phyloP scores from a whole-genome alignment of 2,113 vertebrate species.

The Geococcyx californianus region DNA sequence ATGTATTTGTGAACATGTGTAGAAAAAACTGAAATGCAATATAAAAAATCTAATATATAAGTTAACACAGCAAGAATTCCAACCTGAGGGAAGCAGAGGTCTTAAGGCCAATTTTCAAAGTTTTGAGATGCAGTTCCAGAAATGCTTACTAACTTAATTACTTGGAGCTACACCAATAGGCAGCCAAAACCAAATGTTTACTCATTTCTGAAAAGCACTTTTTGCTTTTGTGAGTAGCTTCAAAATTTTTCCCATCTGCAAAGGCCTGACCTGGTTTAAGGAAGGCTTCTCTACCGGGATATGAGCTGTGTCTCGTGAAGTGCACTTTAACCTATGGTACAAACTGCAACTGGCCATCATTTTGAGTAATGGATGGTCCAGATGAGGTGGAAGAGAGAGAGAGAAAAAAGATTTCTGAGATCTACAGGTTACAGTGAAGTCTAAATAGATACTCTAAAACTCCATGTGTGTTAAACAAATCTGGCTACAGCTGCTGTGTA shows the following conservation, averaged over 20 bases:
- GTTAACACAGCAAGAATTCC: neutral
- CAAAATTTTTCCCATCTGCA: neutral
- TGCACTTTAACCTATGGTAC: neutral
- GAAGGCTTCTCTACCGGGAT: neutral
- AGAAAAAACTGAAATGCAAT: neutral
- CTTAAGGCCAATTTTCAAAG: neutral
- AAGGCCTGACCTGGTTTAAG: neutral
- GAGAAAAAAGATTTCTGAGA: neutral
- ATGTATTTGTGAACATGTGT: rapidly evolving
- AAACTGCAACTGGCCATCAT: neutral
- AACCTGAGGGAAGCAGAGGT: neutral
- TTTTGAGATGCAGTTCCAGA: constrained; percentile 44
- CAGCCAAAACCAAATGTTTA: neutral
- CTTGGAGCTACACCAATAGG: neutral
- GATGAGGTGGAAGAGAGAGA: neutral
- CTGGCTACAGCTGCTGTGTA: neutral
- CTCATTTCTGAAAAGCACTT: neutral
- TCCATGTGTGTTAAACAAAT: neutral
- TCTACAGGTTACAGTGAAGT: neutral
- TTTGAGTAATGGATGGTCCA: neutral
- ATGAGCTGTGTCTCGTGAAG: neutral
- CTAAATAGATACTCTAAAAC: neutral
- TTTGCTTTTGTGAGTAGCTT: neutral
- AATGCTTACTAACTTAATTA: neutral
- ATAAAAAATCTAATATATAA: neutral